Evolutionary conservation across 1,140 invertebrate species (phyloP), one percentile per base, ranked within the genome.

Genomic region (Maniola jurtina): DNA sequence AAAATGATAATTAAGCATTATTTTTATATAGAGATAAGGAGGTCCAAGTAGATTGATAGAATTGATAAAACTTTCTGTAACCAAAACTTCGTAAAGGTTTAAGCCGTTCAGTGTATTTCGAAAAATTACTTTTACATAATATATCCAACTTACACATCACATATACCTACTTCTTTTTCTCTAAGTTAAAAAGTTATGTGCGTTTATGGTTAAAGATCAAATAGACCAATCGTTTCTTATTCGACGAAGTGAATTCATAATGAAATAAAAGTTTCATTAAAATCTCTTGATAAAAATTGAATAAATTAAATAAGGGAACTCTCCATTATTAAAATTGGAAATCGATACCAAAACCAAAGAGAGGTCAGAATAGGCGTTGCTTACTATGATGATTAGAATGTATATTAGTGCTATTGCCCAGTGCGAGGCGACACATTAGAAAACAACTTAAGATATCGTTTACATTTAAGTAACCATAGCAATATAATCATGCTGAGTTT

Each of bases 231-330:
- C 61, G 33, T 65, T 58, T 68, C 34, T 71, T 57, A 72, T 45
- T 52, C 34, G 64, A 72, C 63, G 79, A 38, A 66, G 62, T 66
- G 50, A 75, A 70, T 75, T 70, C 75, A 66, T 70, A 69, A 61
- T 42, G 36, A 10, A 13, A 48, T 62, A 71, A 70, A 79, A 71
- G 71, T 81, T 76, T 73, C 73, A 82, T 82, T 83, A 81, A 83
- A 80, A 78, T 76, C 70, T 78, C 66, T 75, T 79, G 73, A 79
- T 83, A 73, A 80, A 80, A 81, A 72, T 68, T 75, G 75, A 70
- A 85, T 82, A 83, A 79, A 81, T 81, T 78, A 72, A 75, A 62
- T 74, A 66, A 45, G 42, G 13, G 13, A 68, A 72, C 62, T 75
- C 64, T 66, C 58, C 63, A 72, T 70, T 73, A 75, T 76, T 75